Evolutionary conservation across 2,113 vertebrate genomes (phyloP), one percentile per base, ranked within the genome.

Genomic region (Micronisus gabar): DNA sequence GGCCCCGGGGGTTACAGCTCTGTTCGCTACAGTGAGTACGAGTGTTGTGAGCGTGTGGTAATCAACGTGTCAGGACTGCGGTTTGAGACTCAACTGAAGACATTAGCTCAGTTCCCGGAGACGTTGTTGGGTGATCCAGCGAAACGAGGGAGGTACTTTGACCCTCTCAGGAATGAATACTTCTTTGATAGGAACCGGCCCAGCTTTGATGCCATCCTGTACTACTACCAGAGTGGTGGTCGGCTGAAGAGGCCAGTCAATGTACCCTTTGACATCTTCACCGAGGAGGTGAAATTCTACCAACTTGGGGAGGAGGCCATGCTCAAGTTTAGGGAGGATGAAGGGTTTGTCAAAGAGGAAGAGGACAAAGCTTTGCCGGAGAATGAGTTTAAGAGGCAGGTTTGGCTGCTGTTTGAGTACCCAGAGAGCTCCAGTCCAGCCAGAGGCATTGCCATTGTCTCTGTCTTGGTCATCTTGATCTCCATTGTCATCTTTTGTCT

Each of bases 391-490:
- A 99, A 99, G 95, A 99, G 99, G 41, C 99, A 99, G 89, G 98
- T 99, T n/a, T 99, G 99, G 99, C 98, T 99, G 34, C 98, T 99
- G 14, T 99, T 99, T 26, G 99, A 99, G 97, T 99, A 99, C 56
- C 99, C 99, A 0, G 99, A 99, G 98, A 99, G 99, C 91, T 99
- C 99, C 72, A 99, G 98, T 14, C 99, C 99, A 5, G 99, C 99
- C 34, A 97, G 99, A 96, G 99, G 99, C 66, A 99, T 99, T 15
- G 99, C 99, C 50, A 99, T 99, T 3, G 99, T 99, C 74, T 99
- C 99, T 1, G 99, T 99, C 71, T 97, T 99, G 94, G 99, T 99
- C 81, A 99, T 99, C 48, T 98, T 99, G 68, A 99, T 99, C 96
- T 99, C 99, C 91, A 99, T 99, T 0, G 99, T 99, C 93, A 99